Base-by-base conservation (phyloP, 2,113 vertebrate species). In the Talpa occidentalis region DNA sequence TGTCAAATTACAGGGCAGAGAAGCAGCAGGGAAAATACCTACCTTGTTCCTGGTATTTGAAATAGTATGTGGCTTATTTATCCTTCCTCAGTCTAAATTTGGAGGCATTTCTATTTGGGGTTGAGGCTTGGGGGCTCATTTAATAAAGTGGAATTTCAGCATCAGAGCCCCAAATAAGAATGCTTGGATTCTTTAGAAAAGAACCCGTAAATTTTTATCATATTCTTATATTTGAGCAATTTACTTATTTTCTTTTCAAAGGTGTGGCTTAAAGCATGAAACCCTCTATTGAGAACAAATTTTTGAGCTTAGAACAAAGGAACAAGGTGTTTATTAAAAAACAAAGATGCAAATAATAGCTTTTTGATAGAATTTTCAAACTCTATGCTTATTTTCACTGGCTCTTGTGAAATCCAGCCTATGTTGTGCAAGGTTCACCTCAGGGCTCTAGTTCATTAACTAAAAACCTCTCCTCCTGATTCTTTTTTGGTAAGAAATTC, bases 1-100 rank as follows among this genome's bases (percentile, higher is more conserved):
- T 96, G 95, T 97, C 94, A 96, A 97, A 98, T 98, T 97, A 96
- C 0, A 0, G 97, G 95, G 91, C 82, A 93, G 94, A 54, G 96
- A 98, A 97, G 96, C 6, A 0, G 87, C 47, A 2, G 85, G 95
- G 96, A 98, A 98, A 96, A 93, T 88, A 67, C 54, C 78, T 91
- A 96, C 96, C 92, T 91, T 97, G 62, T 83, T 91, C 92, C 93
- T 76, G 83, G 83, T 60, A 95, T 97, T 97, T 97, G 84, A n/a
- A 66, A 76, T 2, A 87, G 7, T 91, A 88, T 91, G 10, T 32
- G 81, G 62, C 4, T 9, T 90, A 95, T 96, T 96, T 97, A 83
- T 84, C 83, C 62, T 91, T 69, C 85, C 73, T 88, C 49, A 7
- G 56, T 81, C 82, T 96, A 78, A 94, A 90, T 80, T 66, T 49